Base-by-base conservation (phyloP, 2,888 invertebrate species). In the Gymnosoma rotundatum region DNA sequence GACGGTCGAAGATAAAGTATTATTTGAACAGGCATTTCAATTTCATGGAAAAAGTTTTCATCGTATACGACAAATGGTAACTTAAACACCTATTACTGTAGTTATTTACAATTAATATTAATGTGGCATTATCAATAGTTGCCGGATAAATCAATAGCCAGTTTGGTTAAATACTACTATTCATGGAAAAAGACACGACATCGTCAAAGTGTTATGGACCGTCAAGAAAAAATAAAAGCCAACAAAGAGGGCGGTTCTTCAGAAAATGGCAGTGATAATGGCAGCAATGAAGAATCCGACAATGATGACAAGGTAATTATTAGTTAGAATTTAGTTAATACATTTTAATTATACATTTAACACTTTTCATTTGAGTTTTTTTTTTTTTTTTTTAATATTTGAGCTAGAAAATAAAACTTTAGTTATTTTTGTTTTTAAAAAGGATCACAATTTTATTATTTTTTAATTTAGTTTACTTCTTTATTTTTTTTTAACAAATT, bases 41-140 rank as follows among this genome's bases (percentile, higher is more conserved):
- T 99, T 98, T 92, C 98, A 99, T 93, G 99, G 99, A 66, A 99
- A 99, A 93, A 98, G 97, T 92, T 99, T 99, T 93, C 97, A 98
- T 91, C 95, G 98, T 91, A 99, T 99, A 92, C 94, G 98, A 88
- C 98, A 98, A 94, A 98, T 99, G 98, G 98, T 98, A 93, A 88
- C 83, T 79, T 38, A n/a, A 67, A 64, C 3, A 4, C 18, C 32
- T 7, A 32, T 45, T 52, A 52, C 12, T 42, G 14, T n/a, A 36
- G 6, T 32, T 20, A 18, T n/a, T 7, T 14, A 38, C 0, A 21
- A 36, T 1, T 18, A 56, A 14, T 0, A 58, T 16, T 25, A 25
- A 58, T 58, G 4, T 32, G 42, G 5, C 0, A 5, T 58, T 73
- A n/a, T 50, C 10, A 20, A 25, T 60, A 98, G 98, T 93, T 99